Base-by-base conservation (phyloP, 1,140 invertebrate species). In the Diachasmimorpha longicaudata region DNA sequence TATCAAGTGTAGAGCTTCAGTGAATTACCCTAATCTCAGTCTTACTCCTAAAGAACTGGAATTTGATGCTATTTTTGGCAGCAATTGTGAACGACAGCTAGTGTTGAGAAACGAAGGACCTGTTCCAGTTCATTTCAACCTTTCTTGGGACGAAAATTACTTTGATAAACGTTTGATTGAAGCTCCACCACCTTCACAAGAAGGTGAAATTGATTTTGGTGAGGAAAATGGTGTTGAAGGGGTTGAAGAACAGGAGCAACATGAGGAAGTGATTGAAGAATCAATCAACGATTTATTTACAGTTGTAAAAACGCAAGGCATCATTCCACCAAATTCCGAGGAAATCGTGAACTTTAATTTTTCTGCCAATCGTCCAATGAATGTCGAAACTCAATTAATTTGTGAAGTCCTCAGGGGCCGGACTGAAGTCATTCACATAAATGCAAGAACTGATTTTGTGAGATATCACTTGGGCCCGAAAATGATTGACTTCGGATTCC, bases 11-110 rank as follows among this genome's bases (percentile, higher is more conserved):
- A 83, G 66, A 58, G 90, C 87, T 3, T 83, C 85, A 70, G 80
- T 90, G 0, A 88, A 89, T 81, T 90, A 86, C 79, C 90, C 90
- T 4, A 88, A 88, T 70, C 25, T 91, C 8, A 75, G 75, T 0
- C 72, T 89, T 4, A 70, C 79, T 16, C 83, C 85, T 6, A 76
- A 80, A 31, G 46, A 83, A 31, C 72, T 90, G 0, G 77, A 86
- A 55, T 88, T 91, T 68, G 80, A 83, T 36, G 87, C 85, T 55
- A 79, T 83, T 21, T 72, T 84, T 36, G 85, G 85, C 14, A 84
- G 79, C 14, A 83, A 80, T 8, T 76, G 68, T 0, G 81, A 85
- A n/a, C 68, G 82, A 78, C 75, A 78, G 58, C 67, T 91, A 31
- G 77, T 81, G 13, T 37, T 91, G 16, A 80, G 81, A 25, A 91